Evolutionary conservation across 2,797 vertebrate species (phyloP).

Genomic region (Arctocebus calabarensis): DNA sequence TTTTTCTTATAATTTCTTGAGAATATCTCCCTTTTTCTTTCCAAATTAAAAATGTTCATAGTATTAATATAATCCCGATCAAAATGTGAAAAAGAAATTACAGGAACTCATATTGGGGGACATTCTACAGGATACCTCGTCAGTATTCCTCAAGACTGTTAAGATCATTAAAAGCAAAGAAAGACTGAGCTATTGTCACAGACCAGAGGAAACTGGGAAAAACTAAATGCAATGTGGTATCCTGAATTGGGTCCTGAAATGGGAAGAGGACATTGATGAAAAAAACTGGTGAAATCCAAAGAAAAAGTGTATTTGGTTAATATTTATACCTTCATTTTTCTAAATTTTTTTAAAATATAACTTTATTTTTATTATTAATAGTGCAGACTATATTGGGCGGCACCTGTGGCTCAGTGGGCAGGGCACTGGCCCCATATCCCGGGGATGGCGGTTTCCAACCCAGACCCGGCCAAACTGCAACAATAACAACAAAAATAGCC

Average conservation of each 20-base stretch:
- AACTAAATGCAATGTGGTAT: background rate
- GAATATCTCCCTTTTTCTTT: conserved; percentile 14
- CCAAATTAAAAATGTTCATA: conserved; percentile 45
- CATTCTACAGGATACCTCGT: background rate
- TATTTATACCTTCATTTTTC: background rate
- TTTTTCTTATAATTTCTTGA: conserved; percentile 31
- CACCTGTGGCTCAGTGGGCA: too few species aligned
- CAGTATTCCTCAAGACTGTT: conserved; percentile 14
- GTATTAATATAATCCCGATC: background rate
- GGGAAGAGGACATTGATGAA: background rate
- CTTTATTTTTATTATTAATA: background rate
- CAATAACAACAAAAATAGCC: background rate
- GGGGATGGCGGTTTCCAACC: too few species aligned
- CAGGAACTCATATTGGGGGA: background rate
- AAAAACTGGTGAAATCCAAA: background rate
- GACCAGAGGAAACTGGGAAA: background rate
- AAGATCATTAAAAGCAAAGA: background rate
- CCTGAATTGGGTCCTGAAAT: background rate
- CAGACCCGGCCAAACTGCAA: too few species aligned
- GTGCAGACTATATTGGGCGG: background rate
- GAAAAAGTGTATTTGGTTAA: conserved; percentile 12
- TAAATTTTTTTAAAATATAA: background rate
- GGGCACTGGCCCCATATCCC: too few species aligned
- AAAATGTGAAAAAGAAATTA: conserved; percentile 32
- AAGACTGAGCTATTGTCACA: background rate